Base-by-base conservation (phyloP, 1,140 invertebrate genomes). In the Luehdorfia chinensis region DNA sequence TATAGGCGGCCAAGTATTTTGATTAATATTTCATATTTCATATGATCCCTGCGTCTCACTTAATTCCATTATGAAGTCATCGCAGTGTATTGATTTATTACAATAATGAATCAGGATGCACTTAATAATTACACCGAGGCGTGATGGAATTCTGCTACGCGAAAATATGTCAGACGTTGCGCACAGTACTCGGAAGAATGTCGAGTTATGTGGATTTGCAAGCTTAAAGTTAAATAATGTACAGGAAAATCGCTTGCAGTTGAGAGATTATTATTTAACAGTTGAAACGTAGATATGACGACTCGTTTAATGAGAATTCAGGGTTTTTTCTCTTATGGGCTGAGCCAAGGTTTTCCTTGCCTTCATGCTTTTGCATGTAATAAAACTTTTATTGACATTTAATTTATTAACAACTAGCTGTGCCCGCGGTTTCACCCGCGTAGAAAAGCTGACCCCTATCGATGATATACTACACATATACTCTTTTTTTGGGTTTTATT, bases 51-150 rank as follows among this genome's bases (percentile, higher is more conserved):
- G 6, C 6, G n/a, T n/a, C n/a, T n/a, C n/a, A n/a, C n/a, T 28
- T 14, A n/a, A 34, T 47, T 27, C 19, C 14, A 37, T 28, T 47
- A 28, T 37, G 33, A 27, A 47, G 32, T 36, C 46, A 23, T 36
- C 32, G 9, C 21, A 18, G 1, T 6, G 34, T 37, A 37, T 37
- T 37, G 34, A 37, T 37, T 37, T 37, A 37, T 37, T 37, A 37
- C 21, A 37, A 37, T 37, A 23, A 37, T 37, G 16, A 37, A 19
- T 37, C 34, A 37, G 34, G 34, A 37, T 37, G 18, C 34, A 37
- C 21, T 23, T 19, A 37, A 37, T 37, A 37, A 37, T 37, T 37
- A 37, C 34, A 9, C 16, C 5, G 34, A 37, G 21, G 16, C 34
- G 34, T 37, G 34, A 37, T 37, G 34, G 34, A 37, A 37, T 37